A percentile compares a stretch with the other conserved stretches of the same genome.
phyloP scores from a whole-genome alignment of 2,113 vertebrate species.

The Columba janthina region DNA sequence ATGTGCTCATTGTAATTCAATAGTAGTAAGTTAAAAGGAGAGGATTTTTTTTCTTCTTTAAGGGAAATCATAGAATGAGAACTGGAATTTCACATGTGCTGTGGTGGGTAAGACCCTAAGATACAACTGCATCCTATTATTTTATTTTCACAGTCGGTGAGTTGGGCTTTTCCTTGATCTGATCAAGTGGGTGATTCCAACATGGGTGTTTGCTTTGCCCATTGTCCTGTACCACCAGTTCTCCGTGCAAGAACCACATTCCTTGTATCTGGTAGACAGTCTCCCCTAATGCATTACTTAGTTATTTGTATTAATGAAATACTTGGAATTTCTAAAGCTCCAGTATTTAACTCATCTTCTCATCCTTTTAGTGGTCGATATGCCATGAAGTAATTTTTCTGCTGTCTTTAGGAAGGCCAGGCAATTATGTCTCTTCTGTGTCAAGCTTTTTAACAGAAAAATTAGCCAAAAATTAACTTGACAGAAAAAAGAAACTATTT shows the following conservation, averaged over 20 bases:
- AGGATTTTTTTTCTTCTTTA: background rate
- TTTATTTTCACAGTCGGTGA: background rate
- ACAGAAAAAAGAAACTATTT: background rate
- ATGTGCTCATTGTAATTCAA: background rate
- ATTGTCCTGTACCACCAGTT: accelerated
- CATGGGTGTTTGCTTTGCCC: background rate
- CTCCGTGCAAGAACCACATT: background rate
- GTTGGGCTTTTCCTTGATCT: background rate
- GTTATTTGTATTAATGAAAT: background rate
- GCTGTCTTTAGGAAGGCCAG: background rate
- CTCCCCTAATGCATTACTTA: background rate
- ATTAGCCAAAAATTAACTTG: background rate
- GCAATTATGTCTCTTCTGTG: background rate
- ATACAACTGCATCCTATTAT: background rate
- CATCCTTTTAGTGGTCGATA: background rate
- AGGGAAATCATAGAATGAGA: background rate
- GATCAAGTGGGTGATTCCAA: background rate
- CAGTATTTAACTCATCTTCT: background rate
- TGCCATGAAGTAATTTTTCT: background rate
- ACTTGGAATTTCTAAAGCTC: background rate
- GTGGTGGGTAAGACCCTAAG: background rate
- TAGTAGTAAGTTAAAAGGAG: background rate
- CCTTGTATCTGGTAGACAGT: background rate
- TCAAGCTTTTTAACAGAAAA: background rate
- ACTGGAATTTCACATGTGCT: background rate